Percentiles rank a stretch among this genome's conserved stretches.
Conservation (phyloP, 2,113 vertebrate species). For the Tragelaphus buxtoni region DNA sequence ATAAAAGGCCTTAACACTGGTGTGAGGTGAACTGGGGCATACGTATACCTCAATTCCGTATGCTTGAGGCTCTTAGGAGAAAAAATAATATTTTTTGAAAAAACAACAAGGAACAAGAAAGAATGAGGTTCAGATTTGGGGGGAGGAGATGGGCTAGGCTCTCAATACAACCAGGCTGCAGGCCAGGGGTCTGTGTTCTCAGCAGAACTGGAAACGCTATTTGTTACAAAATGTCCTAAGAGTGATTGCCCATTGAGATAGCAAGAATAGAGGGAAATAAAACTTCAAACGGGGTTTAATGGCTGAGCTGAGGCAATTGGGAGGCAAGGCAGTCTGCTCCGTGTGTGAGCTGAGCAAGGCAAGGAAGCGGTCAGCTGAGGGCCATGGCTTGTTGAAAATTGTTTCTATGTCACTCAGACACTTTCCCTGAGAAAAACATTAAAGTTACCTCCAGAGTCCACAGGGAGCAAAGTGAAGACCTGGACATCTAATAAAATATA, state of each 20-base stretch:
- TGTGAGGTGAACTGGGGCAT: not conserved
- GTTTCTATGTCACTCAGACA: not conserved
- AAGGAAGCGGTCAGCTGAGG: not conserved
- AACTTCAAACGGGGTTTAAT: conserved; percentile 73
- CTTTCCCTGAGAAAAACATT: not conserved
- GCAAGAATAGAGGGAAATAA: conserved; percentile 64
- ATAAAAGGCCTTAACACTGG: not conserved
- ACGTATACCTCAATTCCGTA: not conserved
- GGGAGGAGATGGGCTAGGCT: not conserved
- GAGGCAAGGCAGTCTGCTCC: not conserved
- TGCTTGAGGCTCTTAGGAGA: not conserved
- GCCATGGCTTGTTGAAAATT: not conserved
- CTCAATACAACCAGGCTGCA: not conserved
- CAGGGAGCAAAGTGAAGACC: not conserved
- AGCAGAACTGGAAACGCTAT: conserved; percentile 68
- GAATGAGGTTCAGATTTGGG: not conserved
- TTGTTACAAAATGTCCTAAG: conserved; percentile 77
- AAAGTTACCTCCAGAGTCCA: not conserved
- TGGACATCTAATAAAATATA: conserved; percentile 51
- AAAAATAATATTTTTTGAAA: not conserved
- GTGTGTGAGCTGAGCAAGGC: not conserved
- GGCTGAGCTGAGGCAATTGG: conserved; percentile 12
- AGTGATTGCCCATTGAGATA: conserved; percentile 78
- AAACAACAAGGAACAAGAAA: not conserved
- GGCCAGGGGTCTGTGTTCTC: conserved; percentile 43